Evolutionary conservation across 2,888 invertebrate species (phyloP).

Genomic region (Prosapia bicincta): DNA sequence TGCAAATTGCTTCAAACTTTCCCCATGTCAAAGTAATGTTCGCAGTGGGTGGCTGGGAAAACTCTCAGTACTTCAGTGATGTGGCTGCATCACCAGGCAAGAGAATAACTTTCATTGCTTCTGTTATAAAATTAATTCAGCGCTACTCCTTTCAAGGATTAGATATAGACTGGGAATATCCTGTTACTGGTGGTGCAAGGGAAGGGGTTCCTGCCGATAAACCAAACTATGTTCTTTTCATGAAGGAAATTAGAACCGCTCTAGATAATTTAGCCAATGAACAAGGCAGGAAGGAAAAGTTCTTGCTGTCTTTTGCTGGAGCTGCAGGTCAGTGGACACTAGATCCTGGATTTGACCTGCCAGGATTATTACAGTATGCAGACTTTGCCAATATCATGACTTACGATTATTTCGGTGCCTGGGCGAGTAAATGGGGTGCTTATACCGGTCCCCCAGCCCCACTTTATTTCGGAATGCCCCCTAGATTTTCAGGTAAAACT

Average conservation of each 20-base stretch:
- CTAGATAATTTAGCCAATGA: constrained; percentile 23
- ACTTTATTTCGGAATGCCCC: constrained; percentile 30
- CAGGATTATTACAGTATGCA: constrained; percentile 28
- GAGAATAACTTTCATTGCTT: constrained; percentile 15
- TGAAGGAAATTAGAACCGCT: constrained; percentile 30
- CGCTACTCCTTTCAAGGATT: constrained; percentile 31
- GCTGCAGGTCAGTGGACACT: constrained; percentile 34
- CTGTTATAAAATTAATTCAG: constrained; percentile 29
- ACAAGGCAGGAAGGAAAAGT: constrained; percentile 21
- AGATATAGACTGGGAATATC: constrained; percentile 35
- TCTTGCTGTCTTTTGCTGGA: constrained; percentile 32
- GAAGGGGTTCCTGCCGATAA: constrained; percentile 31
- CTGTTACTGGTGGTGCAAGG: constrained; percentile 32
- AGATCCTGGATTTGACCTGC: constrained; percentile 31
- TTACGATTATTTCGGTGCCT: constrained; percentile 34
- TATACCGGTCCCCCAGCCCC: constrained; percentile 34
- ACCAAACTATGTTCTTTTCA: constrained; percentile 30
- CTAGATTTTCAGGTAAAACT: constrained; percentile 32
- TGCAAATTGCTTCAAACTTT: constrained; percentile 11
- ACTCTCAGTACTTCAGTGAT: constrained; percentile 32
- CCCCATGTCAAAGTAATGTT: constrained; percentile 32
- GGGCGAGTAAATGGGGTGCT: constrained; percentile 34
- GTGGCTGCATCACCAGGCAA: constrained; percentile 18
- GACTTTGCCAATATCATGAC: constrained; percentile 34
- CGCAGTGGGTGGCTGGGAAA: constrained; percentile 34